Base-by-base conservation (phyloP, 1,140 invertebrate genomes). In the Apis laboriosa region DNA sequence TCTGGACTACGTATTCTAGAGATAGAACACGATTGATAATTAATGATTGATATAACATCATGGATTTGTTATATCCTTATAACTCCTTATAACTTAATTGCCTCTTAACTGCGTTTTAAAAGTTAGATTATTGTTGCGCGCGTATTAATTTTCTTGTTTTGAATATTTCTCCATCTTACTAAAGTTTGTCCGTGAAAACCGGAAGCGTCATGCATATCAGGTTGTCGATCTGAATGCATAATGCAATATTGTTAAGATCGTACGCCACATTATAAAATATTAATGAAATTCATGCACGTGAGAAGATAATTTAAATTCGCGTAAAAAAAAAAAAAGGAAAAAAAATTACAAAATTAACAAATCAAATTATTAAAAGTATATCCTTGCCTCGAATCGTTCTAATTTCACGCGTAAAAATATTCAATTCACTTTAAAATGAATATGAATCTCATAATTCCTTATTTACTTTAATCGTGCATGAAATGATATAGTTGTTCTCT, bases 141-240 rank as follows among this genome's bases (percentile, higher is more conserved):
- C n/a, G 66, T 74, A 74, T 43, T 60, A 7, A 74, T 24, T 74
- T 74, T 49, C 43, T 19, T 24, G 49, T 17, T 71, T 71, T 24
- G 49, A 51, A 19, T 53, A 53, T 71, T 24, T n/a, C 15, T 24
- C 15, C 17, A n/a, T 28, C 13, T 34, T 17, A n/a, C 19, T 43
- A 55, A 49, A n/a, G 72, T 49, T 63, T 63, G 74, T 76, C 74
- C 74, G 17, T 76, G 74, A 63, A 76, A 76, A 76, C 74, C 74
- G 74, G 74, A 76, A 76, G 74, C 60, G 51, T 51, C 58, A 7
- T 19, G 60, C 49, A 21, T 76, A 76, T 76, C 74, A n/a, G 60
- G 2, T 51, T 76, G 74, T 76, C 74, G 63, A 76, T 76, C 74
- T 63, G 74, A 76, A 76, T 76, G 49, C 74, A 43, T 63, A 76